Evolutionary conservation across 1,140 invertebrate species (phyloP).

Genomic region (Chrysomallon squamiferum): DNA sequence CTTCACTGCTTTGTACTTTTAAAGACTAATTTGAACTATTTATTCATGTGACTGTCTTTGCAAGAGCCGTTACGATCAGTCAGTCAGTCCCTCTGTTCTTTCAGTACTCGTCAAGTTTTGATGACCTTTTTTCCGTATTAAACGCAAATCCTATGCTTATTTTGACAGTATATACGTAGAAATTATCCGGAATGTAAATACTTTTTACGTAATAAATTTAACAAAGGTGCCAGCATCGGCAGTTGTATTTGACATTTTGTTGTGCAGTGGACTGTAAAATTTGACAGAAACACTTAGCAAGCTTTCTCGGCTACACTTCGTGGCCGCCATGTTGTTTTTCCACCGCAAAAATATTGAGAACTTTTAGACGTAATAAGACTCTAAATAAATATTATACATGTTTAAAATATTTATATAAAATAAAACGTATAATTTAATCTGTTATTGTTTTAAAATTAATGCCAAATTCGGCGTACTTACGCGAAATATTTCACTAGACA

Average conservation of each 20-base stretch:
- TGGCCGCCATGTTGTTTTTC: constrained; percentile 28
- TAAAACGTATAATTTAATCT: not conserved
- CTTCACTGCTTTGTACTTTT: no score
- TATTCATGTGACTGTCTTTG: no score
- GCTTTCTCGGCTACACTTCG: constrained; percentile 1
- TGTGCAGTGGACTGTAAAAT: not conserved
- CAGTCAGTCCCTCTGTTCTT: no score
- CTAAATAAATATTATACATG: not conserved
- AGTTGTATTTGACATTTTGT: not conserved
- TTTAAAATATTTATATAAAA: not conserved
- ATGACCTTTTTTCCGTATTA: not conserved
- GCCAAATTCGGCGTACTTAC: constrained; percentile 2
- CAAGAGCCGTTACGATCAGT: no score
- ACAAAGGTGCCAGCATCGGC: not conserved
- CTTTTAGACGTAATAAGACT: not conserved
- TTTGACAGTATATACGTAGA: not conserved
- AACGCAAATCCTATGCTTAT: not conserved
- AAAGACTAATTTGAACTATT: no score
- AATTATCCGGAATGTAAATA: not conserved
- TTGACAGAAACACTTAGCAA: constrained; percentile 1
- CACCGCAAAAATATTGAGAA: not conserved
- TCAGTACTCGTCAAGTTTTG: no score
- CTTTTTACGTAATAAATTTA: no score
- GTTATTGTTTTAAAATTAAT: not conserved
- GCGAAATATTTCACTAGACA: constrained; percentile 4